Evolutionary conservation across 2,113 vertebrate genomes (phyloP).

Genomic region (Cepphus grylle): DNA sequence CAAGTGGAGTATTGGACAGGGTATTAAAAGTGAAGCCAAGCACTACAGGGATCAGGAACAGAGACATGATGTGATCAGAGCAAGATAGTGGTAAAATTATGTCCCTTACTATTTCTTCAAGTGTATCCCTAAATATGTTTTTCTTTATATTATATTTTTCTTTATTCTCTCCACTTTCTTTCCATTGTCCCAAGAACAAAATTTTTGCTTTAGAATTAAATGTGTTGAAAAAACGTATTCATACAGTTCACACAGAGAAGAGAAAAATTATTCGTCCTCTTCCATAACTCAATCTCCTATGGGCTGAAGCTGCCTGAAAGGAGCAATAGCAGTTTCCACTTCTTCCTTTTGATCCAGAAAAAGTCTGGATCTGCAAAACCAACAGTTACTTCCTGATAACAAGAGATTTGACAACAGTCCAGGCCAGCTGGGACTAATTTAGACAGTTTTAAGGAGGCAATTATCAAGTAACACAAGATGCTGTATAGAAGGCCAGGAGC

Average conservation of each 20-base stretch:
- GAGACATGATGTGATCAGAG: background rate
- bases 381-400: background rate
- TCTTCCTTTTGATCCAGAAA: background rate
- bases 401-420: background rate
- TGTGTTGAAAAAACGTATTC: background rate
- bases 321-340: background rate
- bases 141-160: background rate
- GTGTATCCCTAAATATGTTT: background rate
- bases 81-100: background rate
- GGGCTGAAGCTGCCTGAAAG: background rate
- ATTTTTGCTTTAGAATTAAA: background rate
- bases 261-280: background rate
- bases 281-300: background rate
- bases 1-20: background rate
- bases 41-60: background rate
- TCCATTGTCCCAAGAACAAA: background rate
- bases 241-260: background rate
- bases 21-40: background rate
- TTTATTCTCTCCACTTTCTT: background rate
- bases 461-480: background rate
- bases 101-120: background rate
- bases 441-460: background rate
- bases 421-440: background rate
- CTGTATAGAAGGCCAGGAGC: background rate
- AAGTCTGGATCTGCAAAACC: background rate